These are phyloP conservation scores for Ploceus nigricollis DNA, from an alignment of 2,113 vertebrate genomes.

Conservation along the genomic window DNA sequence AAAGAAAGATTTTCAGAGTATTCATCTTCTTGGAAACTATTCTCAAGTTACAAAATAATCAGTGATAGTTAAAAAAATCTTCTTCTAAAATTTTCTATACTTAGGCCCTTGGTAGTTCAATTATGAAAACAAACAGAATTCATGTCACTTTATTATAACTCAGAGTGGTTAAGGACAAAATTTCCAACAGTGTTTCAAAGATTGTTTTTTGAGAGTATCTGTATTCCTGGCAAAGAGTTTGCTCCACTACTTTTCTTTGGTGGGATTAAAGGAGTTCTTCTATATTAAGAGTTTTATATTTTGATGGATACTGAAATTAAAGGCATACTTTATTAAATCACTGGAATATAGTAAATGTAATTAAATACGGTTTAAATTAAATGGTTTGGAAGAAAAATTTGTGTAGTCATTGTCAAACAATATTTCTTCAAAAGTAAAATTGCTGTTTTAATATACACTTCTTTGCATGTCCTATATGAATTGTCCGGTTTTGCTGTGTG, in stretches of 20 bases:
- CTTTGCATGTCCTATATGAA: not conserved
- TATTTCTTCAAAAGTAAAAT: not conserved
- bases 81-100: not conserved
- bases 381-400: not conserved
- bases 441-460: not conserved
- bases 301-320: constrained; percentile 3
- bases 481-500: not conserved
- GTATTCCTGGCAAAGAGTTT: not conserved
- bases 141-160: not conserved
- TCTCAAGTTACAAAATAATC: not conserved
- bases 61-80: not conserved
- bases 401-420: not conserved
- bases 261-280: not conserved
- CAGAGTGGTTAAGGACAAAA: not conserved
- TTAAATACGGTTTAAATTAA: not conserved
- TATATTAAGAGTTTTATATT: not conserved
- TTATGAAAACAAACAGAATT: not conserved
- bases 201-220: not conserved
- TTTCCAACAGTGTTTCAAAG: not conserved
- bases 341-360: not conserved
- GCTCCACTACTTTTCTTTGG: not conserved
- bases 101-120: not conserved
- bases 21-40: not conserved
- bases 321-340: not conserved
- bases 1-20: not conserved